phyloP scores from a whole-genome alignment of 1,140 invertebrate genomes.

The Euura lappo region DNA sequence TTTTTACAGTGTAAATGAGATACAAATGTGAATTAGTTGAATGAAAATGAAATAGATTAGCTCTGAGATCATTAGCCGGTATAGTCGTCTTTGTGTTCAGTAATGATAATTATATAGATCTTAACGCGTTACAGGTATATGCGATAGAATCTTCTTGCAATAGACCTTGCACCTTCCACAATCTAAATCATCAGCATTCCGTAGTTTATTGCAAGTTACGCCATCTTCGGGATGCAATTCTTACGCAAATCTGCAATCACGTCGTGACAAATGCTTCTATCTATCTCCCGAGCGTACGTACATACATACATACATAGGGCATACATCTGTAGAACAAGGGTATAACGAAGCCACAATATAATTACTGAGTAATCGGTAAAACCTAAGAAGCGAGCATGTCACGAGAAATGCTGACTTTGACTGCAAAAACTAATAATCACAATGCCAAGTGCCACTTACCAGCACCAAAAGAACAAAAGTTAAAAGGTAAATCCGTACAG shows the following conservation, averaged over 20 bases:
- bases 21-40: no score
- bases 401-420: no score
- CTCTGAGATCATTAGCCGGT: background rate
- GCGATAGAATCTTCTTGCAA: constrained; percentile 9
- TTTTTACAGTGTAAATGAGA: no score
- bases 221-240: constrained; percentile 18
- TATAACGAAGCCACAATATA: background rate
- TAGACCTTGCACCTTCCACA: constrained; percentile 28
- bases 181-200: constrained; percentile 27
- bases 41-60: background rate
- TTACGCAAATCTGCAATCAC: constrained; percentile 30
- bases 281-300: background rate
- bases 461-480: no score
- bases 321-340: background rate
- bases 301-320: background rate
- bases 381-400: background rate
- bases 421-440: no score
- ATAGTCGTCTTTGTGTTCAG: background rate
- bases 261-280: constrained; percentile 25
- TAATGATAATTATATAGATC: background rate
- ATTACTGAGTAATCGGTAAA: constrained; percentile 2
- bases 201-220: constrained; percentile 18
- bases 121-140: background rate
- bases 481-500: no score
- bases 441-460: no score